phyloP scores from a whole-genome alignment of 2,797 vertebrate genomes.

The Phoeniculus purpureus region DNA sequence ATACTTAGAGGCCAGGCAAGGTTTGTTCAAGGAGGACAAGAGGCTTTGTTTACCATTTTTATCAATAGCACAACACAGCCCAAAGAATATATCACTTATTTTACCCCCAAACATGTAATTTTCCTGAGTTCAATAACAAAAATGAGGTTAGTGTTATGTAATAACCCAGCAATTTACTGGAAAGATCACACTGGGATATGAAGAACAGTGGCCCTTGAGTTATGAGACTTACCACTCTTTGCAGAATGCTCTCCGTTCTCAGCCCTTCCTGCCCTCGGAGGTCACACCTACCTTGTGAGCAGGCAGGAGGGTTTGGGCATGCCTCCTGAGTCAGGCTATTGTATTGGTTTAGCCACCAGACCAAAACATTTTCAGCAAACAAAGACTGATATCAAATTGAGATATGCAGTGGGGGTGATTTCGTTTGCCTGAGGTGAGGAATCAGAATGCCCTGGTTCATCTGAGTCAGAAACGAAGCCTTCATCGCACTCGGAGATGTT shows the following conservation, averaged over 20 bases:
- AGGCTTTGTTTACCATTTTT: neutral
- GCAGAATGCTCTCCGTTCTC: neutral
- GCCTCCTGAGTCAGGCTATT: neutral
- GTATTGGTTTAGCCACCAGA: neutral
- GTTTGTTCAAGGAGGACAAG: neutral
- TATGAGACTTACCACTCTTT: neutral
- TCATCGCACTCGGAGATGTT: neutral
- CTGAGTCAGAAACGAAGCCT: neutral
- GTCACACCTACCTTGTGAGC: neutral
- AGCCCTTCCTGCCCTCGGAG: neutral
- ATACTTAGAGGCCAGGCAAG: neutral
- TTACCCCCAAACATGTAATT: neutral
- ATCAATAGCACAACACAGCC: neutral
- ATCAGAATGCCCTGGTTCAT: neutral
- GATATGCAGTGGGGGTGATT: neutral
- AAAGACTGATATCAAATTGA: neutral
- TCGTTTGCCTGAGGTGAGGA: neutral
- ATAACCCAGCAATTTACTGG: neutral
- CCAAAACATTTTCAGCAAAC: neutral
- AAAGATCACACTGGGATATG: neutral
- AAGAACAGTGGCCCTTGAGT: neutral
- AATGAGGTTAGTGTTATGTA: neutral
- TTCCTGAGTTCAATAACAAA: neutral
- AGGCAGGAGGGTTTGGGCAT: neutral
- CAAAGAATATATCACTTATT: neutral